Evolutionary conservation across 2,797 vertebrate genomes (phyloP), one percentile per base, ranked within the genome.

Genomic region (Danio choprae): DNA sequence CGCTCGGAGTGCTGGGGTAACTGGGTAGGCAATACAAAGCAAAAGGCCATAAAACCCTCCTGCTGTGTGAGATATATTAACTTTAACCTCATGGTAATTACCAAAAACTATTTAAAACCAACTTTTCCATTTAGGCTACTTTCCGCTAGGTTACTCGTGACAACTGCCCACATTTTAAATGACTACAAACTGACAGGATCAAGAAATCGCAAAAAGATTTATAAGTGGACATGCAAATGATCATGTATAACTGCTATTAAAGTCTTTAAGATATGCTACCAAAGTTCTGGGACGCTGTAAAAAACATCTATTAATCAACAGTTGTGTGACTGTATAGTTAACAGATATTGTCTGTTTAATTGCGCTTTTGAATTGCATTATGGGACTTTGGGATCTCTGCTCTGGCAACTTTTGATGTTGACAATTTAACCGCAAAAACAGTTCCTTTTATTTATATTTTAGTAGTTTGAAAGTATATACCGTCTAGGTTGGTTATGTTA

Each of bases 1-100:
- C 87, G 86, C 88, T 91, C 77, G 86, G 88, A 92, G 88, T 88
- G 90, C 90, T 91, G 87, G 89, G 90, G 87, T 80, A 74, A 60
- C 89, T 89, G 89, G 86, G 86, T 89, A 88, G 88, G 87, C 90
- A 87, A 90, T 80, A 89, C 87, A 88, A 89, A 88, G 86, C 86
- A 85, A 89, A 84, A 90, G 88, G 85, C 90, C 84, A 92, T 93
- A 89, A 88, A 87, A 89, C 82, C 90, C 90, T 88, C 92, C 92
- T 83, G 89, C 90, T 92, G 90, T 84, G 89, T 78, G 83, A 84
- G 88, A 87, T 88, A 88, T 90, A 91, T 92, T 91, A 88, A 90
- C 89, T 86, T 83, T 74, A 89, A 89, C 86, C 87, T 89, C 87
- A 82, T 86, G 87, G 91, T 92, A 92, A 93, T 92, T 92, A 93